phyloP scores from a whole-genome alignment of 2,888 invertebrate genomes.

The Apodemia hepburni region DNA sequence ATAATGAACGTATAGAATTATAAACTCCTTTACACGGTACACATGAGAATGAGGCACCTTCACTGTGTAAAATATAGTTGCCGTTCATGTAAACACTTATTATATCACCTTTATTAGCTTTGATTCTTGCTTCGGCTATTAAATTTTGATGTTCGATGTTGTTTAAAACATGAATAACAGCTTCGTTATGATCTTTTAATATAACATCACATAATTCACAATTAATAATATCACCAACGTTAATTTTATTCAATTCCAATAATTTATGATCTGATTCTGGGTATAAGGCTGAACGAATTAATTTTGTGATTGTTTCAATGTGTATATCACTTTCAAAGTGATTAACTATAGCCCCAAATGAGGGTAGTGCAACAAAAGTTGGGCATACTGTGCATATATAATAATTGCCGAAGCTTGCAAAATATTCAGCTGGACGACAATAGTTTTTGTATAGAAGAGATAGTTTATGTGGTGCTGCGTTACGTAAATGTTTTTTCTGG shows the following conservation, averaged over 20 bases:
- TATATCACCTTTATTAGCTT: constrained; percentile 56
- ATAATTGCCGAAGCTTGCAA: constrained; percentile 69
- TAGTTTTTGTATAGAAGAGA: constrained; percentile 60
- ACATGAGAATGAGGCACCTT: constrained; percentile 58
- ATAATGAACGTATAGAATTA: constrained; percentile 57
- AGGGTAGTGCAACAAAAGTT: constrained; percentile 55
- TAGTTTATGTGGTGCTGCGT: constrained; percentile 66
- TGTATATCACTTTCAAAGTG: constrained; percentile 63
- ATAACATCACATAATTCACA: constrained; percentile 52
- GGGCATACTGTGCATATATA: constrained; percentile 66
- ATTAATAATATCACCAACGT: constrained; percentile 37
- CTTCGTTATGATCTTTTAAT: constrained; percentile 46
- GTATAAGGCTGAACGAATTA: constrained; percentile 54
- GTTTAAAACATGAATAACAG: constrained; percentile 51
- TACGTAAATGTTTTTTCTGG: constrained; percentile 70
- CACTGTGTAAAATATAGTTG: constrained; percentile 57
- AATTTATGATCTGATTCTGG: constrained; percentile 46
- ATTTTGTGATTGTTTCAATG: constrained; percentile 53
- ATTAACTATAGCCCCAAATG: constrained; percentile 63
- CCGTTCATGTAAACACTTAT: constrained; percentile 69
- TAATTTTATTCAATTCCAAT: constrained; percentile 46
- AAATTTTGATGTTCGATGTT: constrained; percentile 54
- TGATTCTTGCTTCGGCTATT: constrained; percentile 45
- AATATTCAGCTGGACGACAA: constrained; percentile 66
- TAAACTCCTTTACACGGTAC: constrained; percentile 53